phyloP scores from a whole-genome alignment of 2,113 vertebrate genomes.

The Dipodomys stephensi region DNA sequence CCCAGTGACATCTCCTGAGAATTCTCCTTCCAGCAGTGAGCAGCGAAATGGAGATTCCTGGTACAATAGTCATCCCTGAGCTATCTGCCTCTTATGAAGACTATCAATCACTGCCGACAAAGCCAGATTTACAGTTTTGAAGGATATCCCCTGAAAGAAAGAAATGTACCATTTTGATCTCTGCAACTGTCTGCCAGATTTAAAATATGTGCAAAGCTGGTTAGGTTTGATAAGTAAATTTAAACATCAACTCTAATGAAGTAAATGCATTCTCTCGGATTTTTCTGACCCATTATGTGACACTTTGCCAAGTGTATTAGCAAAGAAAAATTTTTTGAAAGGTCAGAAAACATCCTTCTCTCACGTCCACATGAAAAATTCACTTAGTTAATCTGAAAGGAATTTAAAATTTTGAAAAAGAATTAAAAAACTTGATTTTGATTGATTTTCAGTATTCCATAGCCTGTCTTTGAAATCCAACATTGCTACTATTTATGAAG shows the following conservation, averaged over 20 bases:
- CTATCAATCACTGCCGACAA: background rate
- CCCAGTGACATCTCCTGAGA: background rate
- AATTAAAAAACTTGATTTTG: background rate
- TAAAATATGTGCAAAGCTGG: background rate
- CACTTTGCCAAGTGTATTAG: background rate
- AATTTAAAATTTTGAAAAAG: background rate
- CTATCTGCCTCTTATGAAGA: background rate
- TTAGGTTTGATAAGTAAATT: background rate
- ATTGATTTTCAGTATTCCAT: too few relatives aligned
- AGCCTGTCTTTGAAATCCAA: background rate
- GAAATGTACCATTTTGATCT: background rate
- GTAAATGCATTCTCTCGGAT: background rate
- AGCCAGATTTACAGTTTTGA: background rate
- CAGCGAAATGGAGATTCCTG: background rate
- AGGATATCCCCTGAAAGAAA: background rate
- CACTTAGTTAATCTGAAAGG: background rate
- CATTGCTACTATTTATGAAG: conserved; percentile 1
- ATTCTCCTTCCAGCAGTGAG: background rate
- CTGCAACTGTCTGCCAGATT: background rate
- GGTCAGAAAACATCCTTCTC: background rate
- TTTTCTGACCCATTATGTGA: background rate
- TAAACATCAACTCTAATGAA: background rate
- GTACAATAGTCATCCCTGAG: background rate
- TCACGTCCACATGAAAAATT: background rate
- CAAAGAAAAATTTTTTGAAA: conserved; percentile 4